Conservation (phyloP, 2,113 vertebrate genomes). For the Hemibagrus wyckioides region DNA sequence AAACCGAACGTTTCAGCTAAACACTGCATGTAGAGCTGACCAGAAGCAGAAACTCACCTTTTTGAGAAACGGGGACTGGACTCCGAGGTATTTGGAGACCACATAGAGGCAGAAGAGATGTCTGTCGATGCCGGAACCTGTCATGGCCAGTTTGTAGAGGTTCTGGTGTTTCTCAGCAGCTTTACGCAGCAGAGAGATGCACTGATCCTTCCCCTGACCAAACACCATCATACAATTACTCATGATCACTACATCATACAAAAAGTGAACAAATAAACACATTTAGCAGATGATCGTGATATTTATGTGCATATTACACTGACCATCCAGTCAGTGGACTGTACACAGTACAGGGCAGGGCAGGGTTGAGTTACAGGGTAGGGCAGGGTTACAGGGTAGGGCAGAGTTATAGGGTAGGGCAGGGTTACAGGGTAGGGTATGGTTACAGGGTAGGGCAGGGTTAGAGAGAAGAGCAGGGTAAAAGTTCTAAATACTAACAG, state of each 20-base stretch:
- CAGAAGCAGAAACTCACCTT: constrained; percentile 62
- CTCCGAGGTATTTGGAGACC: constrained; percentile 80
- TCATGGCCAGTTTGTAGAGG: constrained; percentile 84
- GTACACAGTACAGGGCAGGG: not conserved
- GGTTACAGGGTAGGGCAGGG: no score
- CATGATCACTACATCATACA: not conserved
- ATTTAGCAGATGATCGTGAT: not conserved
- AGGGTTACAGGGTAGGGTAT: no score
- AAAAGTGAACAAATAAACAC: not conserved
- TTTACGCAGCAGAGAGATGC: constrained; percentile 68
- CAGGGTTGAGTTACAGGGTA: no score
- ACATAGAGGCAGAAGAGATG: constrained; percentile 86
- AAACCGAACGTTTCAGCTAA: not conserved
- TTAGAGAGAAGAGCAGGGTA: not conserved
- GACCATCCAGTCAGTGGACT: not conserved
- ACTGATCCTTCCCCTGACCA: constrained; percentile 70
- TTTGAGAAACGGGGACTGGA: constrained; percentile 79
- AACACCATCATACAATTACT: not conserved
- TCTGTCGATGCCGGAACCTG: constrained; percentile 80
- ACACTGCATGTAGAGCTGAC: not conserved
- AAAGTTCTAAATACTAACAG: not conserved
- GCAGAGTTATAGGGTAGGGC: no score
- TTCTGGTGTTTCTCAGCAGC: constrained; percentile 83
- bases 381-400: no score
- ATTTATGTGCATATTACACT: not conserved